Conservation (phyloP, 2,797 vertebrate species). For the Phataginus tricuspis region DNA sequence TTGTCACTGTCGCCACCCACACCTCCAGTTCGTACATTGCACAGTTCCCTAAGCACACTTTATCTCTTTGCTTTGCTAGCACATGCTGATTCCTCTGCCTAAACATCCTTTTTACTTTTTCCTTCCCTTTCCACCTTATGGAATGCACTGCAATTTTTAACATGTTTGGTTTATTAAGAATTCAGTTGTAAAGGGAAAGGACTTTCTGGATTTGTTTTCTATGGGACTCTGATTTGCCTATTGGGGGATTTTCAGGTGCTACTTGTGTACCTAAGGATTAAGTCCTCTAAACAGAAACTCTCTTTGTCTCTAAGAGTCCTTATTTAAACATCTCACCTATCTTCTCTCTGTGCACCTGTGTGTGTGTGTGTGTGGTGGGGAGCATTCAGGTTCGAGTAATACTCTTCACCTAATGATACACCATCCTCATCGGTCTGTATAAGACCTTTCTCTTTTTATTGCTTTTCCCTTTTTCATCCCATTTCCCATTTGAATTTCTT, state of each 20-base stretch:
- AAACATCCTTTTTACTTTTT: neutral
- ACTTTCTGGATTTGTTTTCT: slow-evolving; percentile 31
- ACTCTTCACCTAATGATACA: neutral
- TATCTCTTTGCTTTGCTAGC: neutral
- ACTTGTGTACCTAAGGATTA: slow-evolving; percentile 9
- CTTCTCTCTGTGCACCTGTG: neutral
- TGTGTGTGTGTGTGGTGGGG: neutral
- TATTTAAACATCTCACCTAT: neutral
- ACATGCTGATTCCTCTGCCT: neutral
- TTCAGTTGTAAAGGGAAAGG: neutral
- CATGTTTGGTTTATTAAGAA: slow-evolving; percentile 20
- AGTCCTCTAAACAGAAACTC: neutral
- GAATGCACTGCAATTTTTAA: neutral
- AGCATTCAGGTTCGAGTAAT: neutral
- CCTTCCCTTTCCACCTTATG: neutral
- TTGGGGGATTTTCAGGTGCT: neutral
- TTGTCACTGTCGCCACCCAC: neutral
- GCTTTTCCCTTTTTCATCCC: neutral
- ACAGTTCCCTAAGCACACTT: neutral
- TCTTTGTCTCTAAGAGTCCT: neutral
- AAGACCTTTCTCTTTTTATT: slow-evolving; percentile 16
- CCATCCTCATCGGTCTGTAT: neutral
- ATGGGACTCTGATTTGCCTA: neutral
- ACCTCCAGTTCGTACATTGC: neutral
- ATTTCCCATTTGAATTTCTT: neutral